phyloP scores from a whole-genome alignment of 2,113 vertebrate species.

The Lophotis ruficrista region DNA sequence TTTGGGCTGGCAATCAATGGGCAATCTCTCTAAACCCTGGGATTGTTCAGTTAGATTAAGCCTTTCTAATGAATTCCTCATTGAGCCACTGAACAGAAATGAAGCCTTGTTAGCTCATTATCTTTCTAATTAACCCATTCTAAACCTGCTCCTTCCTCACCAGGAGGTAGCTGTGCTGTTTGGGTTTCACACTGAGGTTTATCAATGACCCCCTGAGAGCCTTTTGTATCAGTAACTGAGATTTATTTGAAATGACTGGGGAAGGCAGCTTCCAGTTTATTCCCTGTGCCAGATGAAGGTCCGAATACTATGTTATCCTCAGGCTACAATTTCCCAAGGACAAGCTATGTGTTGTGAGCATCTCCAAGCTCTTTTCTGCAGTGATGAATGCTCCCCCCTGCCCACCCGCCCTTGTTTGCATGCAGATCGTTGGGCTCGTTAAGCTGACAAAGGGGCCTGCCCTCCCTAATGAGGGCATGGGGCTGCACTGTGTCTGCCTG shows the following conservation, averaged over 20 bases:
- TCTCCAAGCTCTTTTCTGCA: conserved; percentile 30
- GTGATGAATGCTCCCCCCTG: conserved; percentile 51
- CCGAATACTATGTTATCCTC: conserved; percentile 64
- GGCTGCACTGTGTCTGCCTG: not conserved
- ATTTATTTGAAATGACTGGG: conserved; percentile 73
- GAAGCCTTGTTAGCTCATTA: conserved; percentile 80
- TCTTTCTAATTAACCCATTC: conserved; percentile 81
- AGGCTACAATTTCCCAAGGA: conserved; percentile 76
- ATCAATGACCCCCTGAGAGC: conserved; percentile 75
- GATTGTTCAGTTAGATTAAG: conserved; percentile 77
- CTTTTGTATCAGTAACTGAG: conserved; percentile 79
- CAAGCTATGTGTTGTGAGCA: conserved; percentile 67
- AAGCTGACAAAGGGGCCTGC: conserved; percentile 62
- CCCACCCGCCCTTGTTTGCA: conserved; percentile 43
- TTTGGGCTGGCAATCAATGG: conserved; percentile 68
- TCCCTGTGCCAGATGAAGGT: conserved; percentile 73
- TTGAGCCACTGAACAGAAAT: conserved; percentile 77
- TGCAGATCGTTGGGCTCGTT: conserved; percentile 63
- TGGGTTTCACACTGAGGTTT: conserved; percentile 78
- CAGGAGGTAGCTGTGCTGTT: conserved; percentile 68
- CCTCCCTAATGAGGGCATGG: not conserved
- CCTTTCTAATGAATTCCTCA: conserved; percentile 78
- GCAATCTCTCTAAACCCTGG: conserved; percentile 67
- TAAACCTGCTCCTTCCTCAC: conserved; percentile 72
- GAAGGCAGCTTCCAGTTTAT: conserved; percentile 65